Conservation (phyloP, 2,888 invertebrate species). For the Caenorhabditis sp. region DNA sequence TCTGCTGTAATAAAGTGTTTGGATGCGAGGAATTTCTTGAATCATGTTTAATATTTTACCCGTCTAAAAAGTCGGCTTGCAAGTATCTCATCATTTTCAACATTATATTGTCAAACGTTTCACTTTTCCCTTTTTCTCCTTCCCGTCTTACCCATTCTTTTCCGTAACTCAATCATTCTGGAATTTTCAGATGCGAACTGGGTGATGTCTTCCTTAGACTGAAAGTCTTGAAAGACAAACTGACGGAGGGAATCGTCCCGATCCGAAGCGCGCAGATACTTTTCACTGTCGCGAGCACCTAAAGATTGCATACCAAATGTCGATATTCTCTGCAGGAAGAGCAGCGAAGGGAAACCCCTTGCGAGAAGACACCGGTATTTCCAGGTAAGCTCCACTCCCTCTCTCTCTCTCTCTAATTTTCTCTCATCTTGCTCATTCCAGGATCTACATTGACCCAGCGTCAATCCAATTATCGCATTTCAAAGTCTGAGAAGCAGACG, state of each 20-base stretch:
- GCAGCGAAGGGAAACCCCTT: no score
- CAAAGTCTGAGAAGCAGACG: constrained; percentile 40
- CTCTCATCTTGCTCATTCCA: background rate
- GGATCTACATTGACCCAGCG: constrained; percentile 19
- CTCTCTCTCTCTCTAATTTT: no score
- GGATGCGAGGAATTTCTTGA: no score
- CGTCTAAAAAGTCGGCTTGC: no score
- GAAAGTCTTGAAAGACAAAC: constrained; percentile 24
- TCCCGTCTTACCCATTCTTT: background rate
- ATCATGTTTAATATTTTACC: no score
- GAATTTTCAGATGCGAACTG: background rate
- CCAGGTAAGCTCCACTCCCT: no score
- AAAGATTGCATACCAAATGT: no score
- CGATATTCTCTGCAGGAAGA: no score
- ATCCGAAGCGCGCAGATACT: background rate
- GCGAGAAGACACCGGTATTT: no score
- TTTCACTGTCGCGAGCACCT: background rate
- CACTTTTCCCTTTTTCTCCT: background rate
- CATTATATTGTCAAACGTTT: constrained; percentile 12
- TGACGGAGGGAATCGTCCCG: background rate
- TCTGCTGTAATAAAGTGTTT: constrained; percentile 1
- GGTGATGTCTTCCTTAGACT: constrained; percentile 46
- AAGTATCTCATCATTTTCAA: background rate
- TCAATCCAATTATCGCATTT: constrained; percentile 1
- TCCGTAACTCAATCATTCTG: background rate